A percentile compares a stretch with the other conserved stretches of the same genome.
phyloP scores from a whole-genome alignment of 2,113 vertebrate genomes.

The Mirza zaza region DNA sequence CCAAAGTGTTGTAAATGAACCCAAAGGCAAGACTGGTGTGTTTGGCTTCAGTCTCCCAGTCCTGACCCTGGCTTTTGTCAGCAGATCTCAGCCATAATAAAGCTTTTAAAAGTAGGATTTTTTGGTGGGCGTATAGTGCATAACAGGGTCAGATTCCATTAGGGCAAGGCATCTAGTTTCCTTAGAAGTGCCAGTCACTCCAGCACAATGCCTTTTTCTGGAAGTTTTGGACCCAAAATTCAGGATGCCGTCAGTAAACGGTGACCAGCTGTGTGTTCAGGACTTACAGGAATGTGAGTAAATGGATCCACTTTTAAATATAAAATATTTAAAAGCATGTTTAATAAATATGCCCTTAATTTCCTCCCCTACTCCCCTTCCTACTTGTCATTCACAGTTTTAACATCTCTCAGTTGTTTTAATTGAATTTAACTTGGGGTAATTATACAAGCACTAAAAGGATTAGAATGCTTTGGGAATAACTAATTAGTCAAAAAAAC shows the following conservation, averaged over 20 bases:
- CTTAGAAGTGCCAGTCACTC: not conserved
- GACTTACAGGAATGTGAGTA: not conserved
- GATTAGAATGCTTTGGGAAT: not conserved
- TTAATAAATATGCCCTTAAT: not conserved
- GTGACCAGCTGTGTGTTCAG: not conserved
- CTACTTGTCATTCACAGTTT: not conserved
- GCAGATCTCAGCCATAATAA: not conserved
- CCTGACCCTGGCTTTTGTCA: not conserved
- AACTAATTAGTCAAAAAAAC: not conserved
- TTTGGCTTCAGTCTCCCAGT: not conserved
- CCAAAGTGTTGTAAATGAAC: not conserved
- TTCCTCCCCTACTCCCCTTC: not conserved
- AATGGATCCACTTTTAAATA: not conserved
- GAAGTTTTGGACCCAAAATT: not conserved
- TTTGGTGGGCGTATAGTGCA: not conserved
- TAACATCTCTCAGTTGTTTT: not conserved
- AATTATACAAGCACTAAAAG: not conserved
- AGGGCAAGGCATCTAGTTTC: not conserved
- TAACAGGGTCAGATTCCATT: not conserved
- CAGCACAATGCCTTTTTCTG: not conserved
- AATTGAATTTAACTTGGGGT: conserved; percentile 24
- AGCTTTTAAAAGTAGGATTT: not conserved
- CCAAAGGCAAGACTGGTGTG: not conserved
- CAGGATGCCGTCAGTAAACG: not conserved
- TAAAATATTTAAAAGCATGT: not conserved